Conservation (phyloP, 2,888 invertebrate genomes). For the Chydorus sphaericus region DNA sequence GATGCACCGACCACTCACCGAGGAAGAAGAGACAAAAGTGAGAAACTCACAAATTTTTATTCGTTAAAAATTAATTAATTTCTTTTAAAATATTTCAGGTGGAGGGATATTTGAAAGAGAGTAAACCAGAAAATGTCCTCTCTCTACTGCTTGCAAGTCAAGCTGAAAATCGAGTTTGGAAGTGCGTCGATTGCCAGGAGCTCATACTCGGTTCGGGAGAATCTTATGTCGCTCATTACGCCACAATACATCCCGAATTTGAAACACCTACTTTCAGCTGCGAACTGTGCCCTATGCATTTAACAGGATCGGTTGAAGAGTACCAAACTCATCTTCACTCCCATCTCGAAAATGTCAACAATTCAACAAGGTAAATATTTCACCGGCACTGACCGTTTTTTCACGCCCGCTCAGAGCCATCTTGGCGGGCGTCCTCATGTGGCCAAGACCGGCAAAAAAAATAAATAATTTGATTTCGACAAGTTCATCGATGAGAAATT, state of each 20-base stretch:
- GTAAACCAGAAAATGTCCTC: background rate
- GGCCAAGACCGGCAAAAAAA: no score
- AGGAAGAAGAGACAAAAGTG: background rate
- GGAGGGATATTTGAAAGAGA: background rate
- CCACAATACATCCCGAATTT: background rate
- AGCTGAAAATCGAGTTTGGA: background rate
- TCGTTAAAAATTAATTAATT: background rate
- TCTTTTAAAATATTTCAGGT: background rate
- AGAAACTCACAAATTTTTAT: background rate
- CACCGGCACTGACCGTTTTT: no score
- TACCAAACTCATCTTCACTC: no score
- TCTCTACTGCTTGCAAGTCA: background rate
- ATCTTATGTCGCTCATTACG: background rate
- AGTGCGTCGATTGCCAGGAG: background rate
- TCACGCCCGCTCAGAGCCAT: no score
- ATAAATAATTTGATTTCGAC: no score
- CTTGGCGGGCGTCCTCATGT: no score
- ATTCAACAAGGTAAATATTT: no score
- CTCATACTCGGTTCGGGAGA: background rate
- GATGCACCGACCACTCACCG: background rate
- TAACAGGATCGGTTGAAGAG: no score
- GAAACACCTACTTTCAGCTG: background rate
- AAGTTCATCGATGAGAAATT: no score
- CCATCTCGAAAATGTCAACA: no score
- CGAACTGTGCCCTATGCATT: no score